Evolutionary conservation across 2,888 invertebrate genomes (phyloP).

Genomic region (Agrochola circellaris): DNA sequence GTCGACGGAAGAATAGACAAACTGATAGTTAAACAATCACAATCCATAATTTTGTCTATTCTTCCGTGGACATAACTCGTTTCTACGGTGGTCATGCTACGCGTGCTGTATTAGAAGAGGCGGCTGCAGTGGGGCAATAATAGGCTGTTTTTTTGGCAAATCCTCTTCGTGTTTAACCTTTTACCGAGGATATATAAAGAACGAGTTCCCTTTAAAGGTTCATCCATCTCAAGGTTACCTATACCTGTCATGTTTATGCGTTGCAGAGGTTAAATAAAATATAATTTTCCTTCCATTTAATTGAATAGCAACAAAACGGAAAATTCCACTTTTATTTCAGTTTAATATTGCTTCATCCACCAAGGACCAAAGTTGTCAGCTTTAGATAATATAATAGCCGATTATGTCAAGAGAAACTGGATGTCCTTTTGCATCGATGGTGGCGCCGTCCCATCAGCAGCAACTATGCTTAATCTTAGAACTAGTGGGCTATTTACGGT

Average conservation of each 20-base stretch:
- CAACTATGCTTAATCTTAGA: background rate
- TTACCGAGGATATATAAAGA: background rate
- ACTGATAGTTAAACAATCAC: too few species aligned
- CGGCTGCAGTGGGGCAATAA: too few species aligned
- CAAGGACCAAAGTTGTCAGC: background rate
- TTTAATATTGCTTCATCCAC: background rate
- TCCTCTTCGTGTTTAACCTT: background rate
- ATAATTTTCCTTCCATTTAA: background rate
- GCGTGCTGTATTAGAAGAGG: too few species aligned
- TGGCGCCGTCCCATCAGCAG: too few species aligned
- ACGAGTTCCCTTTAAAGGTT: background rate
- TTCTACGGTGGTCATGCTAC: too few species aligned
- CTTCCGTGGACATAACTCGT: too few species aligned
- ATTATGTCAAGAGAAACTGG: background rate
- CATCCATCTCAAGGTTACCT: background rate
- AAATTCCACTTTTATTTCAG: background rate
- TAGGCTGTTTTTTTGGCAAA: too few species aligned
- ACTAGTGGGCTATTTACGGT: background rate
- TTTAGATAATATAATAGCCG: background rate
- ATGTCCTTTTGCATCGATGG: too few species aligned
- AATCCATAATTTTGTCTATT: too few species aligned
- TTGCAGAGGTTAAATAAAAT: background rate
- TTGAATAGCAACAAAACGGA: constrained; percentile 14
- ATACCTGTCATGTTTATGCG: constrained; percentile 3
- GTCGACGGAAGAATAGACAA: too few species aligned